Evolutionary conservation across 2,888 invertebrate species (phyloP).

Genomic region (Plebejus argus): DNA sequence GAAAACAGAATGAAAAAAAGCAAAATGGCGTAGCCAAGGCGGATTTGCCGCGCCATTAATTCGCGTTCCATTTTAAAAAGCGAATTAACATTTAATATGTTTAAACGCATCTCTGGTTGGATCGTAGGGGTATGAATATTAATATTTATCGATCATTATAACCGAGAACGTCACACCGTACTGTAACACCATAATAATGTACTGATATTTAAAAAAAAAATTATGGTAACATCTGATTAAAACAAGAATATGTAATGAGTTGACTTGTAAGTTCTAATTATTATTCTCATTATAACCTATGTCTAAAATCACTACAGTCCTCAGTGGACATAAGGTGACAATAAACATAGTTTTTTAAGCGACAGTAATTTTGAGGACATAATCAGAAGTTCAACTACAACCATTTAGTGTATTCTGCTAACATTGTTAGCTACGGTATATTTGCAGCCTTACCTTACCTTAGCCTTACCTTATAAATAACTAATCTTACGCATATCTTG

Average conservation of each 20-base stretch:
- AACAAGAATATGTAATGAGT: too few species aligned
- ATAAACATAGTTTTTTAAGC: too few species aligned
- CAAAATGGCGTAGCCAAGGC: slow-evolving; percentile 43
- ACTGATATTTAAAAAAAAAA: too few species aligned
- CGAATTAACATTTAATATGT: slow-evolving; percentile 52
- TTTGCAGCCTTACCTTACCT: neutral
- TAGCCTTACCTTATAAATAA: neutral
- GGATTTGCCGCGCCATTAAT: slow-evolving; percentile 50
- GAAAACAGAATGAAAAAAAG: slow-evolving; percentile 42
- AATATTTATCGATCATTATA: slow-evolving; percentile 49
- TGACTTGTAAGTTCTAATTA: too few species aligned
- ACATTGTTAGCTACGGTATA: neutral
- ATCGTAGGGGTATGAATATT: slow-evolving; percentile 51
- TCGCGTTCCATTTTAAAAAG: slow-evolving; percentile 49
- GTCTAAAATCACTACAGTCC: too few species aligned
- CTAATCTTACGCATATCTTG: neutral
- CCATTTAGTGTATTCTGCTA: neutral
- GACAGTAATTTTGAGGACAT: too few species aligned
- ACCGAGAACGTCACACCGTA: slow-evolving; percentile 42
- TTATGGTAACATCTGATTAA: too few species aligned
- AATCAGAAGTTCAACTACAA: too few species aligned
- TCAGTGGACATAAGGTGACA: too few species aligned
- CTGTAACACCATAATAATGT: slow-evolving; percentile 3
- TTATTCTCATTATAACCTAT: too few species aligned
- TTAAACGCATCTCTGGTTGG: slow-evolving; percentile 46